Base-by-base conservation (phyloP, 1,140 invertebrate species). In the Asobara japonica region DNA sequence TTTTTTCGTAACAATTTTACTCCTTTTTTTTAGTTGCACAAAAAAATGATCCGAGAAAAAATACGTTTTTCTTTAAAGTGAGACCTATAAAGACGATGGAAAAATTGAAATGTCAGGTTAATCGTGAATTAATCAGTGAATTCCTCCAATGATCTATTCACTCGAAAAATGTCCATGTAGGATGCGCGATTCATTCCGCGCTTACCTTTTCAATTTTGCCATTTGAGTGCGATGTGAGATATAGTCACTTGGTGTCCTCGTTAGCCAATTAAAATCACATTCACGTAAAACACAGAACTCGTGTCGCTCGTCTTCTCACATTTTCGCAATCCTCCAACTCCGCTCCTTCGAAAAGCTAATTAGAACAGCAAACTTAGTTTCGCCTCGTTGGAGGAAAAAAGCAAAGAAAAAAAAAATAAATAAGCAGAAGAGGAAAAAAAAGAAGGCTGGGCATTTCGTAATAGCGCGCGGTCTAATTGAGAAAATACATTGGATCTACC, bases 241-340 rank as follows among this genome's bases (percentile, higher is more conserved):
- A 51, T 51, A 20, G 45, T 18, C 22, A 25, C 6, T 8, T 22
- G 6, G 20, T 56, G 51, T 56, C 51, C 51, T 22, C 51, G 51
- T 56, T 56, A 22, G 51, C 51, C 77, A 77, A 79, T 79, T 81
- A 79, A 78, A 79, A 73, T 56, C 36, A 31, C 72, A 22, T 56
- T 56, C 22, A 48, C 31, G 70, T 68, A 22, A 56, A 56, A 22
- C 51, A 56, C 51, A 56, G 25, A 56, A 41, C 65, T 72, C 62
- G 30, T 13, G 33, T 16, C 16, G 31, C 36, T 70, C 41, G 16
- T 65, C 20, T 36, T 16, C 16, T n/a, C 41, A 18, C 22, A 31
- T 69, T 69, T 69, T 69, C 51, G 66, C 48, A 69, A 69, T 45
- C 16, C n/a, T n/a, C n/a, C n/a, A 10, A 22, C 38, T 45, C 22